phyloP scores from a whole-genome alignment of 1,140 invertebrate genomes.

The Drosophila tropicalis region DNA sequence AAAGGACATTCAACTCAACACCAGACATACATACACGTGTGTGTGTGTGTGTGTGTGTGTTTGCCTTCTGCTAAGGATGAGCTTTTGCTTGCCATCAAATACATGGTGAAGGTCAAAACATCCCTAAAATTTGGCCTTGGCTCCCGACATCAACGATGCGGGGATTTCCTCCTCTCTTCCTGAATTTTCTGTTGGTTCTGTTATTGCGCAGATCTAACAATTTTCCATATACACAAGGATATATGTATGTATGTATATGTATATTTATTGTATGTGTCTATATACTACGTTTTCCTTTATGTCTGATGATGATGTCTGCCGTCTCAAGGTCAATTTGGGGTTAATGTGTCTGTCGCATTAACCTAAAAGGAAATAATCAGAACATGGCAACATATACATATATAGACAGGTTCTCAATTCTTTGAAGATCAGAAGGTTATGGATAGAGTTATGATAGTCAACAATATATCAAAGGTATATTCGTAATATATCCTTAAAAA shows the following conservation, averaged over 20 bases:
- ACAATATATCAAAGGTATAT: background rate
- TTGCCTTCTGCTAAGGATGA: background rate
- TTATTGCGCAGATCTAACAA: conserved; percentile 12
- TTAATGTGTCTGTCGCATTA: conserved; percentile 27
- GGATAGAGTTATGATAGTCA: too few species aligned
- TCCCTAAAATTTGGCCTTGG: conserved; percentile 4
- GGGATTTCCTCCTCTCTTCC: background rate
- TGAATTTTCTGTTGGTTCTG: conserved; percentile 1
- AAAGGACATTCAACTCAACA: conserved; percentile 65
- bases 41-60: too few species aligned
- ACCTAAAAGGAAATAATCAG: background rate
- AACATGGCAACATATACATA: background rate
- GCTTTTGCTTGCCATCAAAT: background rate
- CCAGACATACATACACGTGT: conserved; percentile 1
- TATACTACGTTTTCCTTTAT: conserved; percentile 13
- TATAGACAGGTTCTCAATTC: background rate
- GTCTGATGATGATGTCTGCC: conserved; percentile 31
- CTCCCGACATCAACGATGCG: background rate
- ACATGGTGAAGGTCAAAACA: conserved; percentile 16
- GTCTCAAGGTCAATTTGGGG: conserved; percentile 35
- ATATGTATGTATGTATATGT: background rate
- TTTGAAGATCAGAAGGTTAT: too few species aligned
- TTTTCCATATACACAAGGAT: background rate
- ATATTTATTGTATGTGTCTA: background rate
- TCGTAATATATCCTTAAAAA: too few species aligned